Conservation (phyloP, 30 jellyfish, hydroid and myxozoan genomes). For the Mastigias papua region DNA sequence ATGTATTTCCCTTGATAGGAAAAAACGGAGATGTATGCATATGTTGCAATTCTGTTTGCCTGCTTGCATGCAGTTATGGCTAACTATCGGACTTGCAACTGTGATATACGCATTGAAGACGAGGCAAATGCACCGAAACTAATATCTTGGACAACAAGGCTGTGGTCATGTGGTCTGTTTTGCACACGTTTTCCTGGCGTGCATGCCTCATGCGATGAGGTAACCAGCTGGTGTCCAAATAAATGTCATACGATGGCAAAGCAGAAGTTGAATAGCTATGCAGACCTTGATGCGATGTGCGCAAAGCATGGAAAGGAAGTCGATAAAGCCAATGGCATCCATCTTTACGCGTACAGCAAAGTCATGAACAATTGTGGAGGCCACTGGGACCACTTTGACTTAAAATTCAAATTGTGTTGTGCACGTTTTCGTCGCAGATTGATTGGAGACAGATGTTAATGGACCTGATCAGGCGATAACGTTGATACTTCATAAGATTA, state of each 20-base stretch:
- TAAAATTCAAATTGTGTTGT: neutral
- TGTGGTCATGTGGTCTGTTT: constrained; percentile 26
- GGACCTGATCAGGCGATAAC: neutral
- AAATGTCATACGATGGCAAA: constrained; percentile 3
- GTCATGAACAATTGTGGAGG: constrained; percentile 42
- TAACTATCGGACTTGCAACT: constrained; percentile 16
- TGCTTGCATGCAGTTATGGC: neutral
- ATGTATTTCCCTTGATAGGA: neutral
- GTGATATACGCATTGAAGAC: constrained; percentile 18
- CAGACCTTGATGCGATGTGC: constrained; percentile 10
- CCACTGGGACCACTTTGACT: constrained; percentile 11
- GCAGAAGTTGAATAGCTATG: neutral
- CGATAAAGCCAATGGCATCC: constrained; percentile 4
- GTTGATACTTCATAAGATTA: no score
- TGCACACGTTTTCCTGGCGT: constrained; percentile 31
- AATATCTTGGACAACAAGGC: neutral
- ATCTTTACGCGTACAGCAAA: constrained; percentile 27
- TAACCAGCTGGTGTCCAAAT: constrained; percentile 24
- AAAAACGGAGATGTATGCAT: neutral
- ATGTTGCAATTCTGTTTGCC: constrained; percentile 11
- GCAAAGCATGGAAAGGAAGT: constrained; percentile 4
- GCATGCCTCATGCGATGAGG: constrained; percentile 25
- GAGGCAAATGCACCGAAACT: constrained; percentile 36
- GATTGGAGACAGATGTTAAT: constrained; percentile 23
- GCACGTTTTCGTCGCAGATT: neutral